Percentiles rank a stretch among this genome's conserved stretches.
Evolutionary conservation across 1,140 invertebrate species (phyloP).

Genomic region (Leptinotarsa lineolata): DNA sequence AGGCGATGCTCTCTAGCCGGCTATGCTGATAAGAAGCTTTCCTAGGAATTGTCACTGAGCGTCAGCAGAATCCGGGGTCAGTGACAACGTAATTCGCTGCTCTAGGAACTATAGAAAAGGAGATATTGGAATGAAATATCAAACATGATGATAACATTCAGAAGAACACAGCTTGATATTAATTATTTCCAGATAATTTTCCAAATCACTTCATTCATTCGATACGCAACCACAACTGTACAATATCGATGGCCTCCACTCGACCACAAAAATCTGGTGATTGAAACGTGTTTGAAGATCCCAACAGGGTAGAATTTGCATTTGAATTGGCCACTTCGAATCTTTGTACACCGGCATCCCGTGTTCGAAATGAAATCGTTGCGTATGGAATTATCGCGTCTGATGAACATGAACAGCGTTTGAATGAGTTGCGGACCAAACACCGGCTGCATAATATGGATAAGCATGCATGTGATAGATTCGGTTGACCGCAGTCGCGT

Average conservation of each 20-base stretch:
- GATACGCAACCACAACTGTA: too few relatives aligned
- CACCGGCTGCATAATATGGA: constrained; percentile 7
- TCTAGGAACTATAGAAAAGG: too few relatives aligned
- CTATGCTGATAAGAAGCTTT: too few relatives aligned
- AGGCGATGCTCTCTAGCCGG: too few relatives aligned
- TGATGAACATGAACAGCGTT: neutral
- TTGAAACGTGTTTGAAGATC: neutral
- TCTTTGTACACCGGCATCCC: neutral
- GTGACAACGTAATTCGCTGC: too few relatives aligned
- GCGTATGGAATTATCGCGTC: neutral
- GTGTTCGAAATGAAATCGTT: constrained; percentile 2
- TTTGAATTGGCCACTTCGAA: neutral
- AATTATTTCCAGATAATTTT: too few relatives aligned
- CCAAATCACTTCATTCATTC: too few relatives aligned
- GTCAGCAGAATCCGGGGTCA: too few relatives aligned
- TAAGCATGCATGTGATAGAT: constrained; percentile 5
- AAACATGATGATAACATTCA: too few relatives aligned
- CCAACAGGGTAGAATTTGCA: neutral
- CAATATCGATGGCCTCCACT: neutral
- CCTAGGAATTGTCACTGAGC: too few relatives aligned
- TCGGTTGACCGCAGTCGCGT: constrained; percentile 1
- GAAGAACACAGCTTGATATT: too few relatives aligned
- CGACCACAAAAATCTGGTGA: neutral
- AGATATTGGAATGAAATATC: too few relatives aligned
- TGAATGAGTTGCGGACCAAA: constrained; percentile 7